These are phyloP conservation scores for Frankliniella fusca DNA, from an alignment of 2,888 invertebrate genomes.

Conservation along the genomic window DNA sequence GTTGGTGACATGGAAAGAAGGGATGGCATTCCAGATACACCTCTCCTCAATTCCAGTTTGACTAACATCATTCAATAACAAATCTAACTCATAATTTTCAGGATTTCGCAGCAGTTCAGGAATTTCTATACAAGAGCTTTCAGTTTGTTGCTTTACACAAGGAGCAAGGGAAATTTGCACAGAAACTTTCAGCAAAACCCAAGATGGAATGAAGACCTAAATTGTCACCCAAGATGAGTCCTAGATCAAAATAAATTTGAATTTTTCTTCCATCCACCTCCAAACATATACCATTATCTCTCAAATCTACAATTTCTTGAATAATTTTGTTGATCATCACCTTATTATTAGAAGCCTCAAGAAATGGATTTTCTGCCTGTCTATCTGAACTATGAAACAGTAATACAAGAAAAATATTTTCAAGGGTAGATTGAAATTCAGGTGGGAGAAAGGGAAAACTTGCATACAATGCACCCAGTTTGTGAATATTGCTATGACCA, in stretches of 20 bases:
- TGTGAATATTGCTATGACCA: no score
- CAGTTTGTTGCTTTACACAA: conserved; percentile 35
- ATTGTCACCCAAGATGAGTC: conserved; percentile 37
- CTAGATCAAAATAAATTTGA: conserved; percentile 36
- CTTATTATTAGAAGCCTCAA: no score
- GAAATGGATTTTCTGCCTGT: no score
- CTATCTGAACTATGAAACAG: no score
- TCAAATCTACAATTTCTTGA: conserved; percentile 36
- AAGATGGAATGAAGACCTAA: conserved; percentile 36
- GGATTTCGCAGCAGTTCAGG: conserved; percentile 27
- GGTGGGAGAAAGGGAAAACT: no score
- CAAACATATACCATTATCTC: conserved; percentile 35
- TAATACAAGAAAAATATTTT: no score
- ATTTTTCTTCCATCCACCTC: conserved; percentile 22
- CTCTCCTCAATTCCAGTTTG: conserved; percentile 34
- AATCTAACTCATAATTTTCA: conserved; percentile 32
- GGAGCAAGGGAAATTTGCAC: conserved; percentile 36
- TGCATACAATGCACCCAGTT: no score
- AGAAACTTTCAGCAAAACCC: conserved; percentile 38
- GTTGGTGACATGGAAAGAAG: conserved; percentile 32
- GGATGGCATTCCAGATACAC: conserved; percentile 34
- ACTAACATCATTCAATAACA: conserved; percentile 28
- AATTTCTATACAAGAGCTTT: conserved; percentile 3
- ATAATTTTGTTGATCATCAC: conserved; percentile 35
- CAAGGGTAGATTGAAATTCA: no score